These are phyloP conservation scores for Epistrophe eligans DNA, from an alignment of 2,888 invertebrate genomes.

Conservation along the genomic window DNA sequence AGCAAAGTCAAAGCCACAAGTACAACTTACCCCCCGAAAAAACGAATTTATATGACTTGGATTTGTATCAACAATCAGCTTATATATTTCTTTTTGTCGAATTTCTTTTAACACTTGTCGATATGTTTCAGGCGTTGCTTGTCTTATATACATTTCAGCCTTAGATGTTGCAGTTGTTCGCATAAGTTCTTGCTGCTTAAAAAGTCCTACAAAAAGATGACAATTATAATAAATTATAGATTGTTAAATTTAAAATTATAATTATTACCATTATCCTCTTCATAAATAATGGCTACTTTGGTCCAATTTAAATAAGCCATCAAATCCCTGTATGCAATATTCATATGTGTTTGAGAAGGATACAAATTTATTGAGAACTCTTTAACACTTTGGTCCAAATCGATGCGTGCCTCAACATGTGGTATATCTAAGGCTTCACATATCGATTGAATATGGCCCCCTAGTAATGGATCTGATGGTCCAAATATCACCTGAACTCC, in stretches of 20 bases:
- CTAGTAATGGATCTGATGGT: conserved; percentile 92
- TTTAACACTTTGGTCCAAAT: conserved; percentile 85
- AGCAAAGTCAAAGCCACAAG: neutral
- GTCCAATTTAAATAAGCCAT: conserved; percentile 96
- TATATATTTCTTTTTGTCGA: conserved; percentile 93
- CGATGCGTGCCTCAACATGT: conserved; percentile 91
- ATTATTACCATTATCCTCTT: conserved; percentile 92
- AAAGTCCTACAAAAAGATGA: conserved; percentile 86
- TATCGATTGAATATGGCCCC: conserved; percentile 94
- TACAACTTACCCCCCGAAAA: conserved; percentile 92
- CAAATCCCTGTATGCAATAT: conserved; percentile 93
- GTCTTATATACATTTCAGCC: conserved; percentile 91
- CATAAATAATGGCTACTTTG: conserved; percentile 95
- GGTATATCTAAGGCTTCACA: conserved; percentile 96
- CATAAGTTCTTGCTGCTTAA: conserved; percentile 93
- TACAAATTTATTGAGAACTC: conserved; percentile 95
- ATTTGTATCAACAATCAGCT: conserved; percentile 94
- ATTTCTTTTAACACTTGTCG: conserved; percentile 87
- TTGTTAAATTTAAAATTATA: neutral
- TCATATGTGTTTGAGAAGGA: conserved; percentile 92
- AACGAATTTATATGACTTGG: conserved; percentile 92
- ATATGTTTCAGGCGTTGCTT: conserved; percentile 88
- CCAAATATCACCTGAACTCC: conserved; percentile 96
- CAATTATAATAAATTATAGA: conserved; percentile 77
- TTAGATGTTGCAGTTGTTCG: conserved; percentile 88